Base-by-base conservation (phyloP, 2,888 invertebrate species). In the Maniola hyperantus region DNA sequence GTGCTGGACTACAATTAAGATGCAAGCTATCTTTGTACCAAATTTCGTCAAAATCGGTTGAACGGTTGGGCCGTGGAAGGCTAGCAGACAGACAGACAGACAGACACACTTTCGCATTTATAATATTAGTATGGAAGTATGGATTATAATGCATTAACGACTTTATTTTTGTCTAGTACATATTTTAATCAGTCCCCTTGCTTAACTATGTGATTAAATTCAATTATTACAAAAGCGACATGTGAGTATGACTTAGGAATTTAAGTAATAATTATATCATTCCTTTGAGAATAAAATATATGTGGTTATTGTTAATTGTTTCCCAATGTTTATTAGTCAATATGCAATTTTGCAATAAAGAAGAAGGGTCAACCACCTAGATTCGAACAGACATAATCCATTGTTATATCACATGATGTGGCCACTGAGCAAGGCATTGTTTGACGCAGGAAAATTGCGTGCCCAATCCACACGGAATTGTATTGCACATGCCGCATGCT, bases 301-400 rank as follows among this genome's bases (percentile, higher is more conserved):
- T n/a, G n/a, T n/a, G n/a, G n/a, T n/a, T n/a, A n/a, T n/a, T n/a
- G n/a, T n/a, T 57, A 26, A 26, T 26, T 26, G 26, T 55, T 64
- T 42, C 51, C 53, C 48, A 42, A 54, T 34, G 46, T 57, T 42
- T 64, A 62, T 65, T 65, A 64, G 55, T 13, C 44, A 51, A 57
- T 66, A 58, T 15, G 13, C 62, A 34, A 57, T 67, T 67, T 71
- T 63, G 71, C 69, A 71, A 71, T 59, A 54, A 65, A 62, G 69
- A 67, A 64, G 69, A 53, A 46, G 64, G 69, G 66, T 71, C 69
- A 57, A 54, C 69, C 66, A 67, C 63, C 68, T 51, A 65, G 70
- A 57, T 71, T 71, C 61, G 57, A 65, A 65, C 66, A 55, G 53
- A 42, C 72, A 68, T 71, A 73, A 72, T 64, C 72, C 71, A 73